Conservation (phyloP, 2,888 invertebrate species). For the Orthosia incerta region DNA sequence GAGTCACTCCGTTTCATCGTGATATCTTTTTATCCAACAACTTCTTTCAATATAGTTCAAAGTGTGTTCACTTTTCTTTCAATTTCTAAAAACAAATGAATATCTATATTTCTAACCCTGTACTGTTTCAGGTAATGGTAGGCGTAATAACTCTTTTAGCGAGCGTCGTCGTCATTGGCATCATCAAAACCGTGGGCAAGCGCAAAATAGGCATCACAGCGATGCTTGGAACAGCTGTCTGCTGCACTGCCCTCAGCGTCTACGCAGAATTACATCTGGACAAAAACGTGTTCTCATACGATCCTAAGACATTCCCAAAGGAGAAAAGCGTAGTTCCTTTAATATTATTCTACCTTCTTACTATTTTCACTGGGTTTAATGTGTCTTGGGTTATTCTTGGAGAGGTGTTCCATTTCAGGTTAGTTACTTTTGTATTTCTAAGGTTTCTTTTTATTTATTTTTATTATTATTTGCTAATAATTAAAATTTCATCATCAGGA, state of each 20-base stretch:
- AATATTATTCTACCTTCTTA: slow-evolving; percentile 82
- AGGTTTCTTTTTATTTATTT: no score
- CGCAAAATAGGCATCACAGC: slow-evolving; percentile 86
- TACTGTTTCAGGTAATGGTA: slow-evolving; percentile 83
- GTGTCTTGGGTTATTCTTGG: slow-evolving; percentile 91
- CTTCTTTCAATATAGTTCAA: not conserved
- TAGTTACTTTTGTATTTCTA: slow-evolving; percentile 45
- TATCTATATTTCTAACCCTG: not conserved
- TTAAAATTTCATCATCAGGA: slow-evolving; percentile 76
- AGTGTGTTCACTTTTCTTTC: not conserved
- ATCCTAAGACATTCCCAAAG: slow-evolving; percentile 80
- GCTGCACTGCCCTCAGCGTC: slow-evolving; percentile 83
- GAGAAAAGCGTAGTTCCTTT: slow-evolving; percentile 83
- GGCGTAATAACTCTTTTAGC: slow-evolving; percentile 87
- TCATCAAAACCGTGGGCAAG: slow-evolving; percentile 87
- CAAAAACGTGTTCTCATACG: slow-evolving; percentile 85
- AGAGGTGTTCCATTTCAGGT: slow-evolving; percentile 91
- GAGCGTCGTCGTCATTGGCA: slow-evolving; percentile 80
- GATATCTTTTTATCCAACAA: not conserved
- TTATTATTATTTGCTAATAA: not conserved
- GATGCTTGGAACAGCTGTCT: slow-evolving; percentile 82
- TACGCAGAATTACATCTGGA: slow-evolving; percentile 83
- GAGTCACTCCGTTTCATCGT: not conserved
- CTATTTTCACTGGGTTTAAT: slow-evolving; percentile 82
- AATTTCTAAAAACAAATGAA: not conserved